Evolutionary conservation across 2,113 vertebrate genomes (phyloP), one percentile per base, ranked within the genome.

Genomic region (Morone saxatilis): DNA sequence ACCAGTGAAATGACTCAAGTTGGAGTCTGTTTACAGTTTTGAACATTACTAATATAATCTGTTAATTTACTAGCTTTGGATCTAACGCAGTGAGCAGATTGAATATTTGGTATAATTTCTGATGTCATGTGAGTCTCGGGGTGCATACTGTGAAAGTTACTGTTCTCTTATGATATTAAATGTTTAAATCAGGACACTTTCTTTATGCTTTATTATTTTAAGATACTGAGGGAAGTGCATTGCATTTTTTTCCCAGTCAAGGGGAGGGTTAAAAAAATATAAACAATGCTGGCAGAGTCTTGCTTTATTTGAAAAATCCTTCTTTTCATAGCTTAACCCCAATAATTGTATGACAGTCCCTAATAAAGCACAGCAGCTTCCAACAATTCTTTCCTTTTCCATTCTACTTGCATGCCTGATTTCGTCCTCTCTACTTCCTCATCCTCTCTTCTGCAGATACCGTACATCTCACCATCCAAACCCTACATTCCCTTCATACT

Each of bases 381-480:
- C 38, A 22, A 68, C 53, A 31, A 59, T 19, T 47, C 7, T 57
- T 50, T 45, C 12, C 45, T 45, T 41, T 12, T 45, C 45, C 45
- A 14, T 47, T 47, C 45, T 12, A 19, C 51, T 25, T 14, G 8
- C 41, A 54, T 25, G n/a, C 22, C 45, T 0, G 16, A 45, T 25
- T 25, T 72, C 7, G 13, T 56, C 8, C 7, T 38, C 14, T 71
- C 13, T 4, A 17, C 12, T 50, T 6, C 74, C 66, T 74, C 19
- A 14, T 5, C 16, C 3, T 38, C 59, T 70, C 50, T 78, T 66
- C 65, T 73, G 50, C 31, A 51, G 16, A 81, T 57, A 65, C 19
- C 31, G 56, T 53, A 17, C 31, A 38, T 20, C 17, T 75, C 76
- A 5, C 60, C 48, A 53, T 83, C 59, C 66, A 31, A 40, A 76